Evolutionary conservation across 2,113 vertebrate genomes (phyloP), one percentile per base, ranked within the genome.

Genomic region (Colistium nudipinnis): DNA sequence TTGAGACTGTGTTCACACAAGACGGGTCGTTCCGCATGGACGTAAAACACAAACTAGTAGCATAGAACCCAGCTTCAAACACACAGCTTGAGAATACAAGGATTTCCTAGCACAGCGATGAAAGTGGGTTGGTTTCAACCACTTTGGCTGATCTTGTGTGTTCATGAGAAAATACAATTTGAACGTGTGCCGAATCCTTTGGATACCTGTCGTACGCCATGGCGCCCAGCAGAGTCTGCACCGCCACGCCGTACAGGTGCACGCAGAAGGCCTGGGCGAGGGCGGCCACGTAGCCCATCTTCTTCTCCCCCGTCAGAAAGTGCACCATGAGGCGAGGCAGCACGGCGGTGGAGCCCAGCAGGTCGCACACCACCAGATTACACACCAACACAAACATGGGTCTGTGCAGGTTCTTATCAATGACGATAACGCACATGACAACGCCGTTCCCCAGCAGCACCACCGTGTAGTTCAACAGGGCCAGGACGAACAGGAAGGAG

Each of bases 201-300:
- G 2, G n/a, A 25, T 67, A 91, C 87, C 90, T 90, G 78, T 91
- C 88, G 3, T 87, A 88, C 3, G 87, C 85, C 90, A 91, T 91
- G 1, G 9, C 67, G 1, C 36, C 71, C 57, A 89, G 70, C 22
- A 89, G 31, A 1, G 84, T 86, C 60, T 87, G 83, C 24, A 52
- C 17, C 1, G 81, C 72, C 0, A 11, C 17, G 0, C 83, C 87
- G 2, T 88, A 87, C 0, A 10, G 68, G 70, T 90, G 89, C 16
- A 88, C 59, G 1, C 11, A 52, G 27, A 87, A 70, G 35, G 69
- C 89, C 76, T 90, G 87, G 22, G 56, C n/a, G 9, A 88, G 56
- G 57, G 84, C 86, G 0, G 55, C 4, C 8, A 11, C 1, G 62
- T 86, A 90, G 24, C 25, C 6, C 4, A 90, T 81, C 41, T 17